These are phyloP conservation scores for Chromis chromis DNA, from an alignment of 2,797 vertebrate species.

Conservation along the genomic window DNA sequence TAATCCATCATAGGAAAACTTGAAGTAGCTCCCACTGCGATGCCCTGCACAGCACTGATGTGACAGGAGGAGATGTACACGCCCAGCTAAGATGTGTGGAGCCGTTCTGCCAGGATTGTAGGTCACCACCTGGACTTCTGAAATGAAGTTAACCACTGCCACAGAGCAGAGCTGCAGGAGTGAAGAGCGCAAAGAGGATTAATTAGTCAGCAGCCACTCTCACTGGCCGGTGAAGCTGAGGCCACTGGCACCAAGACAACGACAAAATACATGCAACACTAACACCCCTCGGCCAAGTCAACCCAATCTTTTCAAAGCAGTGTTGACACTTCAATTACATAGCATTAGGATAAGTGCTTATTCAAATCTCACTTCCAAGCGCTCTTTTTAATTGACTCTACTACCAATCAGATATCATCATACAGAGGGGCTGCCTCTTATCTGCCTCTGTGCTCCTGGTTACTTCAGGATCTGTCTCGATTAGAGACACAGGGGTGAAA, in stretches of 20 bases:
- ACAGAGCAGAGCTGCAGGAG: constrained; percentile 64
- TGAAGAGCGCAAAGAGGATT: constrained; percentile 82
- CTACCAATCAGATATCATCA: background rate
- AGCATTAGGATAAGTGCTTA: background rate
- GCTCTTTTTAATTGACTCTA: background rate
- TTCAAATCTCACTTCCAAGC: background rate
- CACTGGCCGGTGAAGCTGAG: constrained; percentile 46
- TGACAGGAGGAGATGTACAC: background rate
- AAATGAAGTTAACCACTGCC: constrained; percentile 64
- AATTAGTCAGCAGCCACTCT: constrained; percentile 81
- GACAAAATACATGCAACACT: constrained; percentile 12
- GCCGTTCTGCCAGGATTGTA: constrained; percentile 33
- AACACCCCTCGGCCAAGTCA: constrained; percentile 3
- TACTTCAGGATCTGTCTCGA: constrained; percentile 19
- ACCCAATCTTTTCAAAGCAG: constrained; percentile 17
- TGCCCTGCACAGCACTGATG: constrained; percentile 12
- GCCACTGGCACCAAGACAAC: constrained; percentile 51
- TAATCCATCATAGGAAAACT: constrained; percentile 43
- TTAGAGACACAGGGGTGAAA: constrained; percentile 2
- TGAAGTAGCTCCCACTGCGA: constrained; percentile 7
- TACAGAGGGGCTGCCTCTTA: background rate
- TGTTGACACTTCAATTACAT: background rate
- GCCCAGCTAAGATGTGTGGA: constrained; percentile 31
- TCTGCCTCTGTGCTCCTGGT: constrained; percentile 3
- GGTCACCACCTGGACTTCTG: constrained; percentile 68